Conservation (phyloP, 2,113 vertebrate genomes). For the Hypanus sabinus region DNA sequence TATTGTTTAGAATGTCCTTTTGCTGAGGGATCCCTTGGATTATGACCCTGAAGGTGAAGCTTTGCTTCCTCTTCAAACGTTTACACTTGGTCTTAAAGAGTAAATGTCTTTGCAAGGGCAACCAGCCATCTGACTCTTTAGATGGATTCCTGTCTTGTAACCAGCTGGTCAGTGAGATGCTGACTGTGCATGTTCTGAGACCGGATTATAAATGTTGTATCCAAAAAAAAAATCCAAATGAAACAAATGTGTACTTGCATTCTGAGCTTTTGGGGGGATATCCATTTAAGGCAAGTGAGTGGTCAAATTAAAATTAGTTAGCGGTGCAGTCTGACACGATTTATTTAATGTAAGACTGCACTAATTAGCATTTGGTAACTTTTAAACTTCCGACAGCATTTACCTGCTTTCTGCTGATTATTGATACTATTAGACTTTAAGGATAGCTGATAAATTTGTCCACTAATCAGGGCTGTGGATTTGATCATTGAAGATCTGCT, state of each 20-base stretch:
- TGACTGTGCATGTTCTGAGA: neutral
- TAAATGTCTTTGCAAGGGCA: neutral
- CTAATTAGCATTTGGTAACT: neutral
- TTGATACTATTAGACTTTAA: neutral
- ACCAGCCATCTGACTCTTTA: neutral
- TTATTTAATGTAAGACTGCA: neutral
- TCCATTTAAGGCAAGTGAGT: neutral
- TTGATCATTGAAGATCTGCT: neutral
- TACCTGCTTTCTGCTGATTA: neutral
- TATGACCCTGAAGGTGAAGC: neutral
- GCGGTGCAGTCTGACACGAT: neutral
- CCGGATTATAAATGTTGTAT: neutral
- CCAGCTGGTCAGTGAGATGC: neutral
- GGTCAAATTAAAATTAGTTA: neutral
- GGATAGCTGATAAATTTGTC: neutral
- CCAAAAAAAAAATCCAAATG: neutral
- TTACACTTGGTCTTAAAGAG: neutral
- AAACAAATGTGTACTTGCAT: neutral
- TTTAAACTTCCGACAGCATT: neutral
- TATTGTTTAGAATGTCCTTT: neutral
- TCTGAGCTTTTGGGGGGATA: neutral
- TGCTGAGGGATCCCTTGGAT: neutral
- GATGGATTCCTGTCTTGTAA: neutral
- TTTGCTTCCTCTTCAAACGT: neutral
- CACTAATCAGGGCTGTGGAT: neutral